A percentile compares a stretch with the other conserved stretches of the same genome.
Evolutionary conservation across 2,113 vertebrate genomes (phyloP).

Genomic region (Spermophilus dauricus): DNA sequence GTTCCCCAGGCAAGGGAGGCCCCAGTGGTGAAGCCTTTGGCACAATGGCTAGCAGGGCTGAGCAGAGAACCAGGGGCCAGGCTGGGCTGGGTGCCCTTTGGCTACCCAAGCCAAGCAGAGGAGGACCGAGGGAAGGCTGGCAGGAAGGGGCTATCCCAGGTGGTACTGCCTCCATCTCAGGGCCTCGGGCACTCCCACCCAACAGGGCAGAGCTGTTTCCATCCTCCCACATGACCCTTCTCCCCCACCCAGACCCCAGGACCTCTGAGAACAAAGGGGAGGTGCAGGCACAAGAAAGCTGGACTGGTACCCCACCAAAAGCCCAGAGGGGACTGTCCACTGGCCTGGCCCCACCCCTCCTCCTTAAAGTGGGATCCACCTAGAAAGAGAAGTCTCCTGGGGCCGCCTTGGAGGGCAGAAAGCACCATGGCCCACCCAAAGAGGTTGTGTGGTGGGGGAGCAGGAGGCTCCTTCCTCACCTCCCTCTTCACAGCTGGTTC

Average conservation of each 20-base stretch:
- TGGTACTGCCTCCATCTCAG: not conserved
- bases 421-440: not conserved
- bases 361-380: slow-evolving; percentile 10
- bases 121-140: not conserved
- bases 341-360: slow-evolving; percentile 46
- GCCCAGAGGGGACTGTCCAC: not conserved
- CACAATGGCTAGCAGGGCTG: slow-evolving; percentile 32
- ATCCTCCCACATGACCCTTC: not conserved
- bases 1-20: not conserved
- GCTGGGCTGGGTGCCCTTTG: not conserved
- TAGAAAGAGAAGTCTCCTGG: not conserved
- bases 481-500: not conserved
- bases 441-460: not conserved
- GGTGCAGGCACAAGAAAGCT: not conserved
- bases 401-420: not conserved
- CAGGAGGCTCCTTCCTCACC: not conserved
- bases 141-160: slow-evolving; percentile 60
- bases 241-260: not conserved
- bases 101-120: slow-evolving; percentile 24
- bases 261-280: slow-evolving; percentile 80
- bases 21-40: not conserved
- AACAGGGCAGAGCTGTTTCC: not conserved
- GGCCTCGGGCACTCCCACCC: not conserved
- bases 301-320: not conserved
- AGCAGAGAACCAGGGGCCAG: not conserved